phyloP scores from a whole-genome alignment of 1,140 invertebrate species.

The Zaprionus taronus region DNA sequence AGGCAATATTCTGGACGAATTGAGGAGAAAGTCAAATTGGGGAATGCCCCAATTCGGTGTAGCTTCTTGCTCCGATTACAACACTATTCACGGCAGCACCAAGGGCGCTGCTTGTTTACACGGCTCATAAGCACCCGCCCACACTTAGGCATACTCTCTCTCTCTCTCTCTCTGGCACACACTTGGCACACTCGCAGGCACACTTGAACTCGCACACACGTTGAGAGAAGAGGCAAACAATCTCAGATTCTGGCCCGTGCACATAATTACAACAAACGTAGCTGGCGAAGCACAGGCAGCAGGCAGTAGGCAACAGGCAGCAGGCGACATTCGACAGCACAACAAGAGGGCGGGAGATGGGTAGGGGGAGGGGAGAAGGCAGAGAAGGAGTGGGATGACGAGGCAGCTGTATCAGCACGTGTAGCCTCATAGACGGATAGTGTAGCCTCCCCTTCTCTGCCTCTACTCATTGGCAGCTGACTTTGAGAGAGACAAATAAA shows the following conservation, averaged over 20 bases:
- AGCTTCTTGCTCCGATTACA: constrained; percentile 14
- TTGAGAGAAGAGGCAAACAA: constrained; percentile 35
- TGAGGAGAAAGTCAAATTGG: not conserved
- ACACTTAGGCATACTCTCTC: constrained; percentile 1
- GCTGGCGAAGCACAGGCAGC: not conserved
- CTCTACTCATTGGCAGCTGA: not conserved
- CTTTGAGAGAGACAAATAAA: not conserved
- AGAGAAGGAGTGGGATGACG: not conserved
- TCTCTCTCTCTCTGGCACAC: not conserved
- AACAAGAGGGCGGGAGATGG: not conserved
- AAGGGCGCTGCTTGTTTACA: constrained; percentile 39
- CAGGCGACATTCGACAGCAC: constrained; percentile 3
- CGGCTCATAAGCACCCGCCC: constrained; percentile 26
- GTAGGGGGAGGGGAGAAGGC: no score
- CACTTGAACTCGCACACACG: constrained; percentile 21
- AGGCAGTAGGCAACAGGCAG: constrained; percentile 6
- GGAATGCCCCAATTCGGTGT: constrained; percentile 5
- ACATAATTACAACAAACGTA: constrained; percentile 42
- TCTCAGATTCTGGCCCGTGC: constrained; percentile 17
- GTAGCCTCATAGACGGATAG: constrained; percentile 10
- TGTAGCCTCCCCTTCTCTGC: not conserved
- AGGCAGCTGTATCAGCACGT: constrained; percentile 26
- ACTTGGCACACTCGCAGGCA: constrained; percentile 8
- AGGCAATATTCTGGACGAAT: no score
- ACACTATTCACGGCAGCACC: constrained; percentile 8